These are phyloP conservation scores for Volucella zonaria DNA, from an alignment of 2,888 invertebrate species.

Conservation along the genomic window DNA sequence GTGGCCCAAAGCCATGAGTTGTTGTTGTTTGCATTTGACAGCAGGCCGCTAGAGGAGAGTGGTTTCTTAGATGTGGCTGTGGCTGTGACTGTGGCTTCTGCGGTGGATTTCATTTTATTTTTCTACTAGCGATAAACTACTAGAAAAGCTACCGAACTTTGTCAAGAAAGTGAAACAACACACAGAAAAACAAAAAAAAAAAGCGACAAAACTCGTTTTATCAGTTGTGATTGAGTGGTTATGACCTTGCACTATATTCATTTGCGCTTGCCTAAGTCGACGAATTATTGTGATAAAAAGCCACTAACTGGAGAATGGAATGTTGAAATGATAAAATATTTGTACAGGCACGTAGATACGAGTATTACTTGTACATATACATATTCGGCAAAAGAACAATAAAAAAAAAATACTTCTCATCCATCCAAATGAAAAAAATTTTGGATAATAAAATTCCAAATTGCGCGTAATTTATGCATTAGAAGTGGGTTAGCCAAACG, in stretches of 20 bases:
- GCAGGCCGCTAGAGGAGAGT: constrained; percentile 18
- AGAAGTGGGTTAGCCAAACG: constrained; percentile 15
- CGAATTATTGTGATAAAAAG: constrained; percentile 48
- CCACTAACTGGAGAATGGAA: constrained; percentile 8
- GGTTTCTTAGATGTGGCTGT: constrained; percentile 15
- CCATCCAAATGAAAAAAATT: constrained; percentile 1
- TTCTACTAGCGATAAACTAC: constrained; percentile 25
- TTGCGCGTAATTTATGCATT: constrained; percentile 12
- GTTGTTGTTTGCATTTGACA: constrained; percentile 23
- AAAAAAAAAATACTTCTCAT: not conserved
- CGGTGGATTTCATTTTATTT: constrained; percentile 9
- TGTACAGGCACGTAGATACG: too few relatives aligned
- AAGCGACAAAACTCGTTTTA: constrained; percentile 39
- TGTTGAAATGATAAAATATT: constrained; percentile 12
- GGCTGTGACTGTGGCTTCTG: constrained; percentile 37
- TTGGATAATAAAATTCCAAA: not conserved
- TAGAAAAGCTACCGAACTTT: constrained; percentile 2
- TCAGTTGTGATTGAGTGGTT: constrained; percentile 34
- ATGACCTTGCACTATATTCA: constrained; percentile 61
- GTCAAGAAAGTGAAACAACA: not conserved
- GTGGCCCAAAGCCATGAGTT: constrained; percentile 20
- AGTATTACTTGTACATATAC: too few relatives aligned
- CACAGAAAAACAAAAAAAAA: not conserved
- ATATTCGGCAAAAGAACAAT: too few relatives aligned
- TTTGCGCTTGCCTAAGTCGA: constrained; percentile 28